phyloP scores from a whole-genome alignment of 2,888 invertebrate species.

The Platycheirus albimanus region DNA sequence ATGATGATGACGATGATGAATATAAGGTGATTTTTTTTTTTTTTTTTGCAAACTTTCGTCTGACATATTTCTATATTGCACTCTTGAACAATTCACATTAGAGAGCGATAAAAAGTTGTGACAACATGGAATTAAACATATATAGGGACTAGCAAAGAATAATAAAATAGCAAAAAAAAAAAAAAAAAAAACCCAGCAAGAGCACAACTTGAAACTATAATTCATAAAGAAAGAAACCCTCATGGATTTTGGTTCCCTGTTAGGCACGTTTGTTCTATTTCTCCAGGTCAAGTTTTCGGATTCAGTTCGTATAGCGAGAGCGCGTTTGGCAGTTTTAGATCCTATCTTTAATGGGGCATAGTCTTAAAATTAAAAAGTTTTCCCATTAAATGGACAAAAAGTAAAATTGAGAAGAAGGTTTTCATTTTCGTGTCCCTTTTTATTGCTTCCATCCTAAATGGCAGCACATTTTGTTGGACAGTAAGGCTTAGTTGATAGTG shows the following conservation, averaged over 20 bases:
- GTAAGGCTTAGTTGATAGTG: neutral
- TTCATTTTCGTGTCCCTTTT: conserved; percentile 20
- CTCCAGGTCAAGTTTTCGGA: conserved; percentile 74
- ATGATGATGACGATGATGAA: conserved; percentile 27
- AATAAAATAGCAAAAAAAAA: neutral
- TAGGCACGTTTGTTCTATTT: conserved; percentile 76
- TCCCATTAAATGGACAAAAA: conserved; percentile 40
- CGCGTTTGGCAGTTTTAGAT: conserved; percentile 22
- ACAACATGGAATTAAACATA: conserved; percentile 55
- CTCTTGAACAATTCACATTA: conserved; percentile 52
- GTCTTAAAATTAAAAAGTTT: conserved; percentile 62
- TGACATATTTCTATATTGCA: conserved; percentile 47
- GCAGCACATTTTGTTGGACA: neutral
- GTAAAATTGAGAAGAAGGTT: conserved; percentile 7
- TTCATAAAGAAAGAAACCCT: conserved; percentile 42
- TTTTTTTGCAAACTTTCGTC: conserved; percentile 18
- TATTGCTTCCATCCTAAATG: conserved; percentile 9
- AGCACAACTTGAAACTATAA: conserved; percentile 53
- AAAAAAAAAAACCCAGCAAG: conserved; percentile 13
- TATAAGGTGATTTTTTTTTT: conserved; percentile 22
- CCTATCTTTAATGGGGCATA: conserved; percentile 45
- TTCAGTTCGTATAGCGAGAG: conserved; percentile 32
- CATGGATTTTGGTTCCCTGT: conserved; percentile 70
- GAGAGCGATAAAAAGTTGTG: conserved; percentile 53
- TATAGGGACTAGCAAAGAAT: conserved; percentile 17